A percentile compares a stretch with the other conserved stretches of the same genome.
These are phyloP conservation scores for Drosophila persimilis DNA, from an alignment of 1,140 invertebrate species.

Conservation along the genomic window DNA sequence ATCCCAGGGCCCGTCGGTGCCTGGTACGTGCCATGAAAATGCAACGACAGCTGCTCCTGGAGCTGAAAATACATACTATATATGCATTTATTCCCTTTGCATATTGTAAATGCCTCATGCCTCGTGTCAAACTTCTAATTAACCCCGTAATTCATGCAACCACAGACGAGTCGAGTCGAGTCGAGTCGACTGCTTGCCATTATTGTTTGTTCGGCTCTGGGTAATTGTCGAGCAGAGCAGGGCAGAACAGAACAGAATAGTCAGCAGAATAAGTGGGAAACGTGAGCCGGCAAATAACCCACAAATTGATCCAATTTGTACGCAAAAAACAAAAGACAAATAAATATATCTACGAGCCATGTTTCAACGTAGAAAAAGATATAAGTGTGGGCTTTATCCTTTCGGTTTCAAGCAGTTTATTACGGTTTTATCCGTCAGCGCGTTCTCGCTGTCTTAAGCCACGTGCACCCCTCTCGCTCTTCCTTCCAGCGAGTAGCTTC, in stretches of 20 bases:
- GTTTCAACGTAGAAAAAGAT: too few species aligned
- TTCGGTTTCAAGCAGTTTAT: too few species aligned
- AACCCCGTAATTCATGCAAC: slow-evolving; percentile 53
- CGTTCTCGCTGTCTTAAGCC: too few species aligned
- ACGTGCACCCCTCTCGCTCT: too few species aligned
- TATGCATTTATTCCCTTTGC: slow-evolving; percentile 45
- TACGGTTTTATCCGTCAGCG: too few species aligned
- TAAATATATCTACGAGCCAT: too few species aligned
- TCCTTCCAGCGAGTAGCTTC: too few species aligned
- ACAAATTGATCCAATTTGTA: slow-evolving; percentile 11
- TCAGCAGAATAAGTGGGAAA: not conserved
- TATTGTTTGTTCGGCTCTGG: slow-evolving; percentile 18
- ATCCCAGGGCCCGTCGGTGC: slow-evolving; percentile 1
- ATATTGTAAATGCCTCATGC: slow-evolving; percentile 50
- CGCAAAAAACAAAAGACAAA: too few species aligned
- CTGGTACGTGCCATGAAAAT: slow-evolving; percentile 63
- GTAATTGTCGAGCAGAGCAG: not conserved
- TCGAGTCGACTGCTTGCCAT: slow-evolving; percentile 25
- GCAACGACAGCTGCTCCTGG: slow-evolving; percentile 50
- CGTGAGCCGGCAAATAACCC: slow-evolving; percentile 37
- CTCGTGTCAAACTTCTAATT: slow-evolving; percentile 53
- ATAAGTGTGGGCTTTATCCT: too few species aligned
- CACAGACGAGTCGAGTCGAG: not conserved
- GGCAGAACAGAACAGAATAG: not conserved
- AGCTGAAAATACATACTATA: not conserved